A percentile compares a stretch with the other conserved stretches of the same genome.
phyloP scores from a whole-genome alignment of 2,888 invertebrate genomes.

The Pseudanteris insignis region DNA sequence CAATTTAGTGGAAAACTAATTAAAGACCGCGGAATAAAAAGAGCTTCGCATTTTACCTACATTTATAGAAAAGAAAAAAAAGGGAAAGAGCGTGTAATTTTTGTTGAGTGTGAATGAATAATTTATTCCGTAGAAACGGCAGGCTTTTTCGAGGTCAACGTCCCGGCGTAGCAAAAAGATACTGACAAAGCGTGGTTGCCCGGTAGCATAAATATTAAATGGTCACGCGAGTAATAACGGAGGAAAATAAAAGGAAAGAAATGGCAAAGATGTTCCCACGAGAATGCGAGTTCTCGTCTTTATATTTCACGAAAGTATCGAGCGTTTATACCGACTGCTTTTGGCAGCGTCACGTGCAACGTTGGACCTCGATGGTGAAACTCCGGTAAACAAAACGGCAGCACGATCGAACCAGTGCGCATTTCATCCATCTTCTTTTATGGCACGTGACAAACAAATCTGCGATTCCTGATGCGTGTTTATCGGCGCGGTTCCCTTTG shows the following conservation, averaged over 20 bases:
- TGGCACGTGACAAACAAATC: constrained; percentile 56
- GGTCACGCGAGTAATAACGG: constrained; percentile 5
- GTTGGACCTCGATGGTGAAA: constrained; percentile 21
- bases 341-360: no score
- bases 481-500: constrained; percentile 23
- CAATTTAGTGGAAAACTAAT: no score
- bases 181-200: neutral
- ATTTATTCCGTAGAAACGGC: no score
- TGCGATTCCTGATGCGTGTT: constrained; percentile 34
- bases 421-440: constrained; percentile 52
- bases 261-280: no score
- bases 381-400: constrained; percentile 48
- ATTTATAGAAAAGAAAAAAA: no score
- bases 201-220: constrained; percentile 7
- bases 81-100: no score
- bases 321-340: no score
- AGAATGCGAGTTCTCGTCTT: no score
- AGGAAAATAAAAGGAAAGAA: constrained; percentile 5
- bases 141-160: neutral
- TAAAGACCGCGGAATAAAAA: no score
- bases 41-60: no score
- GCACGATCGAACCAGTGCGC: constrained; percentile 28
- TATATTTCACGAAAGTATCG: constrained; percentile 49
- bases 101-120: neutral
- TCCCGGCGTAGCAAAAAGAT: constrained; percentile 3